A percentile compares a stretch with the other conserved stretches of the same genome.
Evolutionary conservation across 1,140 invertebrate genomes (phyloP).

Genomic region (Sitodiplosis mosellana): DNA sequence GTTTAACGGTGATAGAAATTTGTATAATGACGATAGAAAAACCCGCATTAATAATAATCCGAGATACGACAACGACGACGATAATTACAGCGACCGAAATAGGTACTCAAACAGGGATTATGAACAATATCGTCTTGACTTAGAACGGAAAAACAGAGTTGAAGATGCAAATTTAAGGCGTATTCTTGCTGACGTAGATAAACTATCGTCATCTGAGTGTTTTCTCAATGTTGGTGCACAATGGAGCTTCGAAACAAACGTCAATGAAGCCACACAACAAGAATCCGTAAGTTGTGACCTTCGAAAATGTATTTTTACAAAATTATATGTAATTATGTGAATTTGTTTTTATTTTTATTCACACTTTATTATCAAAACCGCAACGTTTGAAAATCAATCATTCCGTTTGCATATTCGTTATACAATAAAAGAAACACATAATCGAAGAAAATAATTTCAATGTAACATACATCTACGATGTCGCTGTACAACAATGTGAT

Average conservation of each 20-base stretch:
- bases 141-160: constrained; percentile 13
- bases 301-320: neutral
- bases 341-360: neutral
- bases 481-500: no score
- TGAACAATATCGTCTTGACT: constrained; percentile 15
- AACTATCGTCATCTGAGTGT: constrained; percentile 53
- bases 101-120: constrained; percentile 15
- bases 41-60: no score
- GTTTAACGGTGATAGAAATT: neutral
- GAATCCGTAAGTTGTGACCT: constrained; percentile 51
- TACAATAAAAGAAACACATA: no score
- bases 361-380: no score
- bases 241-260: constrained; percentile 75
- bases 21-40: neutral
- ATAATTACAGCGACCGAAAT: neutral
- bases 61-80: neutral
- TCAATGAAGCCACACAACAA: constrained; percentile 61
- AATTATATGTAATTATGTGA: neutral
- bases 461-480: no score
- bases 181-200: constrained; percentile 47
- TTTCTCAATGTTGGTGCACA: constrained; percentile 65
- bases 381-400: no score
- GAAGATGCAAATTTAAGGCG: constrained; percentile 4
- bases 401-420: no score
- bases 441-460: no score